These are phyloP conservation scores for Eulithis testata DNA, from an alignment of 2,888 invertebrate species.

Conservation along the genomic window DNA sequence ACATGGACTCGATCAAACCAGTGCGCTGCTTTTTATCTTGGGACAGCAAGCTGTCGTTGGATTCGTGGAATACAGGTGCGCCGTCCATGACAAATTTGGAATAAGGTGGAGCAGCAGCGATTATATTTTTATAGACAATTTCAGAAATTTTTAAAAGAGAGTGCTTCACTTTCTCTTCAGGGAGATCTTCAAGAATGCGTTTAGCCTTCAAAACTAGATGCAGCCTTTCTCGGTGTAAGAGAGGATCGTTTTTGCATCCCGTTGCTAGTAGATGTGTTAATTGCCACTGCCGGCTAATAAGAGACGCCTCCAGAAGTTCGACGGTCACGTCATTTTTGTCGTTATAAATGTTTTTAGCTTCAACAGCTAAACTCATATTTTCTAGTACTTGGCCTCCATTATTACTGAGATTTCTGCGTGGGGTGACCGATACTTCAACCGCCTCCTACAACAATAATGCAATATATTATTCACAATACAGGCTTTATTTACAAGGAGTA, in stretches of 20 bases:
- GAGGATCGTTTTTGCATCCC: constrained; percentile 53
- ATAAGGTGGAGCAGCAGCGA: constrained; percentile 58
- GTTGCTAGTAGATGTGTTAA: constrained; percentile 72
- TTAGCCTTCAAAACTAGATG: constrained; percentile 71
- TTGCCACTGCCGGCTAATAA: constrained; percentile 86
- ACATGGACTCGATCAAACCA: constrained; percentile 76
- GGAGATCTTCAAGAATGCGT: constrained; percentile 53
- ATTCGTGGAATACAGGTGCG: constrained; percentile 58
- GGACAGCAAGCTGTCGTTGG: constrained; percentile 46
- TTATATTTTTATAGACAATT: constrained; percentile 48
- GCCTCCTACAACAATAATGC: constrained; percentile 73
- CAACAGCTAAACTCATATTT: constrained; percentile 87
- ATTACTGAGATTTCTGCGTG: constrained; percentile 78
- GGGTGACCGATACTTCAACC: constrained; percentile 82
- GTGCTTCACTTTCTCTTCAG: constrained; percentile 61
- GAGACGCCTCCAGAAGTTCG: constrained; percentile 83
- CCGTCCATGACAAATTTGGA: constrained; percentile 66
- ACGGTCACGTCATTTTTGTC: constrained; percentile 85
- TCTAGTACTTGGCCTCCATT: constrained; percentile 68
- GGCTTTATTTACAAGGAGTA: no score
- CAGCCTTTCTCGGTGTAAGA: constrained; percentile 68
- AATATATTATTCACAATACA: not conserved
- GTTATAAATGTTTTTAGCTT: constrained; percentile 88
- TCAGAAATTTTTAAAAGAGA: constrained; percentile 65
- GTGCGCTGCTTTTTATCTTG: constrained; percentile 42